A percentile compares a stretch with the other conserved stretches of the same genome.
phyloP scores from a whole-genome alignment of 2,797 vertebrate genomes.

The Pagetopsis macropterus region DNA sequence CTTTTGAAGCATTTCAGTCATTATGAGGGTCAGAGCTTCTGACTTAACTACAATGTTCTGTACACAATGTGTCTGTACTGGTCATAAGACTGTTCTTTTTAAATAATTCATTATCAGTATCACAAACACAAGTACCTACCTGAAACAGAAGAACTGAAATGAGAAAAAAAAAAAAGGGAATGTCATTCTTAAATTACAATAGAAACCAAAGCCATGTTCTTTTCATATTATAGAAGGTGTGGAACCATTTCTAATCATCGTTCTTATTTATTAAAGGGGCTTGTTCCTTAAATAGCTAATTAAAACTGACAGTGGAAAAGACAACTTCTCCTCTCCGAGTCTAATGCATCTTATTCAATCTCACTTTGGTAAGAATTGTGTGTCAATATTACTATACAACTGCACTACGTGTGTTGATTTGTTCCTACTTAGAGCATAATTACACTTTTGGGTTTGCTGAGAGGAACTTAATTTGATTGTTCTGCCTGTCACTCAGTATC shows the following conservation, averaged over 20 bases:
- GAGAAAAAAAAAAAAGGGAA: slow-evolving; percentile 35
- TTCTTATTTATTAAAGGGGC: slow-evolving; percentile 41
- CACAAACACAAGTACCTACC: slow-evolving; percentile 14
- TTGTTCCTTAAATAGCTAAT: slow-evolving; percentile 47
- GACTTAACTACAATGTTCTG: slow-evolving; percentile 12
- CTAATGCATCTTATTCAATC: slow-evolving; percentile 49
- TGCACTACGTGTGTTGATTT: slow-evolving; percentile 66
- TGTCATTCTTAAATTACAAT: slow-evolving; percentile 40
- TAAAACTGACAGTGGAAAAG: slow-evolving; percentile 51
- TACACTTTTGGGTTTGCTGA: slow-evolving; percentile 70
- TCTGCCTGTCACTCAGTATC: slow-evolving; percentile 69
- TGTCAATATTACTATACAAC: slow-evolving; percentile 61
- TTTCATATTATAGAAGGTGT: slow-evolving; percentile 27
- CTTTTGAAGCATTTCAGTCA: background rate
- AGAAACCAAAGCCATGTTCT: slow-evolving; percentile 37
- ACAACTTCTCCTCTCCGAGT: slow-evolving; percentile 51
- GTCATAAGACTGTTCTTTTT: slow-evolving; percentile 7
- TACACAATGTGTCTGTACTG: slow-evolving; percentile 39
- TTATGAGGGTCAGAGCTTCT: slow-evolving; percentile 3
- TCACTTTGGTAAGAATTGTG: slow-evolving; percentile 42
- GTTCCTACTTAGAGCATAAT: slow-evolving; percentile 70
- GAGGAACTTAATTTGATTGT: slow-evolving; percentile 73
- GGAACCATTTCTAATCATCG: slow-evolving; percentile 46
- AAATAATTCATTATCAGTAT: slow-evolving; percentile 1
- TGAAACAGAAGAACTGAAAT: slow-evolving; percentile 37